A percentile compares a stretch with the other conserved stretches of the same genome.
These are phyloP conservation scores for Bubo bubo DNA, from an alignment of 2,113 vertebrate genomes.

Conservation along the genomic window DNA sequence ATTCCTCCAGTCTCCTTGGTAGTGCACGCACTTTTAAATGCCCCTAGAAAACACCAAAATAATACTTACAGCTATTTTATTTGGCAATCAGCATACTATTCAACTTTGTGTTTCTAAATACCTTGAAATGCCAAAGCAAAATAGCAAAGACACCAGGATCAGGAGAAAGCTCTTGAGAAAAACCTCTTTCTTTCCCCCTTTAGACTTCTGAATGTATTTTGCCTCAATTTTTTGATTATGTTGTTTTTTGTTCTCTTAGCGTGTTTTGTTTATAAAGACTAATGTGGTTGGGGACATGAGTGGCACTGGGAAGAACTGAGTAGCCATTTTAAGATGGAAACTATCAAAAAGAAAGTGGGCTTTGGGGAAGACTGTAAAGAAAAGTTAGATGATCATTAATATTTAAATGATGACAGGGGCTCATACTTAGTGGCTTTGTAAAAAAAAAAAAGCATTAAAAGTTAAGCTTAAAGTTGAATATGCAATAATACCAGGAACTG, in stretches of 20 bases:
- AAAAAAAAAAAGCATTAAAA: background rate
- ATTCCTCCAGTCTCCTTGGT: background rate
- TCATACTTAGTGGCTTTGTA: background rate
- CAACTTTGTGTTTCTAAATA: background rate
- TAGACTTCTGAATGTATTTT: background rate
- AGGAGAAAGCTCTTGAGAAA: background rate
- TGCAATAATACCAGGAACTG: background rate
- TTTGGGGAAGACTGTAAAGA: background rate
- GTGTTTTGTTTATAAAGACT: background rate
- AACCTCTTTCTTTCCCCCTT: background rate
- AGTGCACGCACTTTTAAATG: background rate
- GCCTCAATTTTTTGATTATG: background rate
- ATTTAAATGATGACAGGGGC: background rate
- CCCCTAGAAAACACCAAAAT: background rate
- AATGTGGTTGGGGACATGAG: background rate
- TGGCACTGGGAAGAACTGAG: background rate
- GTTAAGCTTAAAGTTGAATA: background rate
- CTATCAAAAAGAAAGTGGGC: background rate
- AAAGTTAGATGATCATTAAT: background rate
- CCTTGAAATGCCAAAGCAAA: background rate
- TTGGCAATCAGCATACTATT: background rate
- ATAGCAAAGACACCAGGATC: background rate
- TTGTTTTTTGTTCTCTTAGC: background rate
- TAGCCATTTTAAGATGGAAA: background rate
- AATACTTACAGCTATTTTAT: background rate